A percentile compares a stretch with the other conserved stretches of the same genome.
Conservation (phyloP, 2,888 invertebrate genomes). For the Pheosia gnoma region DNA sequence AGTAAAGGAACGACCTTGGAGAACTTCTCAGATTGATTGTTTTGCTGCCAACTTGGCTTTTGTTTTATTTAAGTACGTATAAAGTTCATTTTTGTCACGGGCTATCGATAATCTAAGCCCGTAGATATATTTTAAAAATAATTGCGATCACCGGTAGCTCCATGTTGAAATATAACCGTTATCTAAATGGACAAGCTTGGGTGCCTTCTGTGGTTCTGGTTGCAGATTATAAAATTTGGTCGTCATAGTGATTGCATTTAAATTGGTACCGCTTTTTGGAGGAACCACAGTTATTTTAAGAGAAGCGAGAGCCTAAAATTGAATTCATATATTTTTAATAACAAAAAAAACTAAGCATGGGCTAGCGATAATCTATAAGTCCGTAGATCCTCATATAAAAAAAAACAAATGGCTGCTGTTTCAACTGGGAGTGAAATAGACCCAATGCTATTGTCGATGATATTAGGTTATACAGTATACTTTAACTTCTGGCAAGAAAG, state of each 20-base stretch:
- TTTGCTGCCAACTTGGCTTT: constrained; percentile 93
- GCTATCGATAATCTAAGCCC: background rate
- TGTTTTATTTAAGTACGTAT: constrained; percentile 87
- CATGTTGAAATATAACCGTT: constrained; percentile 62
- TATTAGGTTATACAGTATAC: too few relatives aligned
- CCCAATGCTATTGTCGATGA: too few relatives aligned
- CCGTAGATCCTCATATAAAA: too few relatives aligned
- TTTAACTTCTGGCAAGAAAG: too few relatives aligned
- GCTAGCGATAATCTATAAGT: too few relatives aligned
- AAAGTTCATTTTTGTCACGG: background rate
- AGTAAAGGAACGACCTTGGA: constrained; percentile 81
- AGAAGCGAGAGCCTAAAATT: too few relatives aligned
- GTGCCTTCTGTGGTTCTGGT: too few relatives aligned
- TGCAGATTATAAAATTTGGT: constrained; percentile 50
- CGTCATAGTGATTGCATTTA: constrained; percentile 69
- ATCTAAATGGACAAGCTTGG: constrained; percentile 48
- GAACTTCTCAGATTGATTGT: constrained; percentile 86
- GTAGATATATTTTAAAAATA: too few relatives aligned
- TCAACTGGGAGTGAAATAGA: too few relatives aligned
- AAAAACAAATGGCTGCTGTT: too few relatives aligned
- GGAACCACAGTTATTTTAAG: constrained; percentile 6
- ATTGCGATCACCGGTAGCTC: constrained; percentile 43
- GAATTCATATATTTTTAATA: too few relatives aligned
- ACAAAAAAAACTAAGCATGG: too few relatives aligned
- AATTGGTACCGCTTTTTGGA: constrained; percentile 63